Conservation (phyloP, 2,797 vertebrate species). For the Sebastolobus alascanus region DNA sequence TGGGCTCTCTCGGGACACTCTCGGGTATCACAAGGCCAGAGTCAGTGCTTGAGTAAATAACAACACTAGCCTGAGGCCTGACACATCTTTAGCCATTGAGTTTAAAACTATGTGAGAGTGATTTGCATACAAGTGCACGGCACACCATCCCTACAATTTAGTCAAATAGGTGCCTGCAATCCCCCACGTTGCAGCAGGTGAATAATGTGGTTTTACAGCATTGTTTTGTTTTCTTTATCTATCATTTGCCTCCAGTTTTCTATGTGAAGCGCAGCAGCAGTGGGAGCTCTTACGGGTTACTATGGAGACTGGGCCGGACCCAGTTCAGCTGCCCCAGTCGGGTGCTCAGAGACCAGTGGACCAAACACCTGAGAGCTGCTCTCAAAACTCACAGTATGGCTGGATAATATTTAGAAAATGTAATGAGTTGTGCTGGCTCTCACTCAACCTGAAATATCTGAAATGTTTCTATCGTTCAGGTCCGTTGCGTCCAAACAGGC, state of each 20-base stretch:
- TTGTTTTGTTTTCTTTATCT: conserved; percentile 23
- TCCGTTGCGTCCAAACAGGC: conserved; percentile 82
- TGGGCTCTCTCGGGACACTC: conserved; percentile 49
- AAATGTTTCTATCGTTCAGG: conserved; percentile 68
- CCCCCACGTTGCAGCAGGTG: neutral
- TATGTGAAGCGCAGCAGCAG: conserved; percentile 84
- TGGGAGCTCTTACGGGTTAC: conserved; percentile 67
- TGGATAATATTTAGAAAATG: neutral
- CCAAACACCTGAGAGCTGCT: conserved; percentile 76
- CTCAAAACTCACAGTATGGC: conserved; percentile 85
- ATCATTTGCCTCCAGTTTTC: conserved; percentile 80
- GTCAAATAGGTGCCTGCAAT: neutral
- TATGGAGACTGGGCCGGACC: conserved; percentile 85
- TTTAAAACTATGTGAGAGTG: neutral
- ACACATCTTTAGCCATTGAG: neutral
- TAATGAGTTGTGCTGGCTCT: conserved; percentile 3
- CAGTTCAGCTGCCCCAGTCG: conserved; percentile 85
- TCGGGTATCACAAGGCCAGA: conserved; percentile 12
- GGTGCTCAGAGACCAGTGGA: conserved; percentile 86
- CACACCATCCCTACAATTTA: neutral
- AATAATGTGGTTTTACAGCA: conserved; percentile 11
- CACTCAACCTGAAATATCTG: neutral
- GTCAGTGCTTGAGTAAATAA: neutral
- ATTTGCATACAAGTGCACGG: neutral
- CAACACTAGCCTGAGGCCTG: neutral